Conservation (phyloP, 1,140 invertebrate species). For the Bradynema listronoti region DNA sequence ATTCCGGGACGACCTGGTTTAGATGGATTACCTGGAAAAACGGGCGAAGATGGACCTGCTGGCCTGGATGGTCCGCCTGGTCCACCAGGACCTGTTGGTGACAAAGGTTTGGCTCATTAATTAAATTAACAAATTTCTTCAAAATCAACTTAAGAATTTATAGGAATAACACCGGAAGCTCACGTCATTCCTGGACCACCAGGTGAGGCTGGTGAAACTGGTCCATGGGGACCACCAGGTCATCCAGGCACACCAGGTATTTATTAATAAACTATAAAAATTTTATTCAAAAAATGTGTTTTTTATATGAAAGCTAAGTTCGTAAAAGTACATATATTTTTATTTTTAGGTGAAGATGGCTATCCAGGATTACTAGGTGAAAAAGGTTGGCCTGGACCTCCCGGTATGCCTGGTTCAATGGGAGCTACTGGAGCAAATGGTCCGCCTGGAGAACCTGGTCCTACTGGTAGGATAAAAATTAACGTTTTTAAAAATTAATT, state of each 20-base stretch:
- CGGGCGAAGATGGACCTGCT: slow-evolving; percentile 35
- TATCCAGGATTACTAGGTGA: slow-evolving; percentile 47
- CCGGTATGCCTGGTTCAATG: slow-evolving; percentile 46
- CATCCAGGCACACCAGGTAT: slow-evolving; percentile 36
- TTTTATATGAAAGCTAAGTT: no score
- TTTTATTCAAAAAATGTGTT: no score
- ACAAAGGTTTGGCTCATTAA: slow-evolving; percentile 35
- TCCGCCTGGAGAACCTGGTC: slow-evolving; percentile 48
- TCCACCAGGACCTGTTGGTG: slow-evolving; percentile 41
- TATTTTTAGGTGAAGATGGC: slow-evolving; percentile 35
- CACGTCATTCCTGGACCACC: slow-evolving; percentile 56
- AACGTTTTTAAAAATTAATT: no score
- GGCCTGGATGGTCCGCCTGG: slow-evolving; percentile 34
- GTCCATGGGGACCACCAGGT: slow-evolving; percentile 54
- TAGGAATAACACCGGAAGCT: slow-evolving; percentile 50
- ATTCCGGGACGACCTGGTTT: slow-evolving; percentile 38
- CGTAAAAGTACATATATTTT: no score
- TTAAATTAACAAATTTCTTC: slow-evolving; percentile 8
- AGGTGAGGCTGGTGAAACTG: slow-evolving; percentile 51
- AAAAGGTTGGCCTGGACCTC: slow-evolving; percentile 54
- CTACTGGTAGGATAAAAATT: no score
- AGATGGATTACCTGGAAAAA: slow-evolving; percentile 32
- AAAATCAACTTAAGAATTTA: slow-evolving; percentile 7
- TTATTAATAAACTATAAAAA: background rate
- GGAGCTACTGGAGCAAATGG: slow-evolving; percentile 43